Base-by-base conservation (phyloP, 2,113 vertebrate genomes). In the Columba livia region DNA sequence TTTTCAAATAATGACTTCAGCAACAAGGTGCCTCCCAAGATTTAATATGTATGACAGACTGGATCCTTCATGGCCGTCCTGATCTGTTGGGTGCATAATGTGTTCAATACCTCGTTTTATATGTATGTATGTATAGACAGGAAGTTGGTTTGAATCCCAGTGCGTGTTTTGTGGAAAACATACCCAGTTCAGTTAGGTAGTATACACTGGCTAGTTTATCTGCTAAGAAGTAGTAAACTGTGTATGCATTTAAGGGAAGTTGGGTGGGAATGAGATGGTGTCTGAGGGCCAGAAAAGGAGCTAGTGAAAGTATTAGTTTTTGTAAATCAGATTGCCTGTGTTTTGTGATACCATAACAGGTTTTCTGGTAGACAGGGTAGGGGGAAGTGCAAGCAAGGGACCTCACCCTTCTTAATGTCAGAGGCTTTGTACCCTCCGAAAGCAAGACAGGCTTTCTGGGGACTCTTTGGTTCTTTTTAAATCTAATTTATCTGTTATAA, bases 1-100 rank as follows among this genome's bases (percentile, higher is more conserved):
- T 79, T 57, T 88, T 69, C 29, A 69, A 91, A 73, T 40, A 34
- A 38, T 29, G 5, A 85, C 17, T 74, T 88, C 32, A 84, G 48
- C 79, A 92, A 38, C 57, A 80, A 67, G 53, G 60, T 65, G 15
- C 71, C 64, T 74, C 74, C 31, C 38, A 34, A 40, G 19, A 47
- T 60, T 78, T 74, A 64, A 21, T 73, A 11, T 14, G 15, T 77
- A 11, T 56, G 48, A 48, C 50, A 89, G 62, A 44, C 66, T 87
- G 72, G 72, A 90, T 94, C 65, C 65, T 95, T 94, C 90, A 32
- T 58, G 71, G 71, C 81, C 25, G 3, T 77, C 70, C 69, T 91
- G 89, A 70, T 90, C 90, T 79, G 20, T 73, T 89, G 42, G 81
- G 34, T 92, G 31, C 31, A 86, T 86, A 79, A 89, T 57, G 38